Evolutionary conservation across 2,888 invertebrate species (phyloP).

Genomic region (Meteorus cinctellus): DNA sequence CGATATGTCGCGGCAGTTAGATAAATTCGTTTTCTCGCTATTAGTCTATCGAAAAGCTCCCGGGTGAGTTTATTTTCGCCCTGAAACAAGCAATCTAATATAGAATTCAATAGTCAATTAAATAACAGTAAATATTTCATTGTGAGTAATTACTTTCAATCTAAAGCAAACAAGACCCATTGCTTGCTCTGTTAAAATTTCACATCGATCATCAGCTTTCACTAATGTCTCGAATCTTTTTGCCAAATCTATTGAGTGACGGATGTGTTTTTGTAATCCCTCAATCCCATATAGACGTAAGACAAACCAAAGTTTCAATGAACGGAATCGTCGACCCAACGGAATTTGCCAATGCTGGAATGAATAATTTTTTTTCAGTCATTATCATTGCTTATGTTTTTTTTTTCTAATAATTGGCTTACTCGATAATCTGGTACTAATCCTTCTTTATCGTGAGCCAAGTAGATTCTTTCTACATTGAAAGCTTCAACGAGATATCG

Average conservation of each 20-base stretch:
- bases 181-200: conserved; percentile 82
- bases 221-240: conserved; percentile 85
- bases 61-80: conserved; percentile 83
- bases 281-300: conserved; percentile 87
- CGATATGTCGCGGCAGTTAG: conserved; percentile 85
- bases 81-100: conserved; percentile 62
- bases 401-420: conserved; percentile 52
- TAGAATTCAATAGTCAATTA: conserved; percentile 6
- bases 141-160: conserved; percentile 76
- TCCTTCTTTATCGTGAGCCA: conserved; percentile 83
- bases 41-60: conserved; percentile 82
- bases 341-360: conserved; percentile 91
- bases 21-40: conserved; percentile 85
- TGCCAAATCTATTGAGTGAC: conserved; percentile 84
- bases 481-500: conserved; percentile 88
- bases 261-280: conserved; percentile 85
- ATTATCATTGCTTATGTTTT: not conserved
- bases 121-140: conserved; percentile 1
- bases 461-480: conserved; percentile 92
- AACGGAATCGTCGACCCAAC: conserved; percentile 89
- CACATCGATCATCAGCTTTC: conserved; percentile 83
- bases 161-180: conserved; percentile 94
- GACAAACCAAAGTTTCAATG: conserved; percentile 96
- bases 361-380: conserved; percentile 10
- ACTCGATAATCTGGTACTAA: conserved; percentile 79